Conservation (phyloP, 2,113 vertebrate genomes). For the Pseudois nayaur region DNA sequence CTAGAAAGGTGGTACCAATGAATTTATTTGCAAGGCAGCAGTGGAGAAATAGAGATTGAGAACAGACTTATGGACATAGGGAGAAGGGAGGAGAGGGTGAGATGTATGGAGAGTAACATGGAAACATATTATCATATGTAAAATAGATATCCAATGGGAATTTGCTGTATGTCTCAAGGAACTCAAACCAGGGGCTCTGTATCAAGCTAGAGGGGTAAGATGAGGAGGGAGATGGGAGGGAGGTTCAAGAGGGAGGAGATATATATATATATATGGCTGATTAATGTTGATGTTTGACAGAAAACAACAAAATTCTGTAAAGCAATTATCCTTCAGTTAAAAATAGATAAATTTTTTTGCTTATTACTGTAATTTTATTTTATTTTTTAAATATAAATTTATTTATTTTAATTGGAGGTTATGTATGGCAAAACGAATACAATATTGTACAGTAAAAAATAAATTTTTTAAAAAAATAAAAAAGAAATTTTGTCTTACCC, state of each 20-base stretch:
- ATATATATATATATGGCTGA: neutral
- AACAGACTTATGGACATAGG: neutral
- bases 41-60: neutral
- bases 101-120: neutral
- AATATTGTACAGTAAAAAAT: no score
- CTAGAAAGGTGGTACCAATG: neutral
- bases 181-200: neutral
- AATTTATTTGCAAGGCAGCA: neutral
- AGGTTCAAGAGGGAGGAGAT: neutral
- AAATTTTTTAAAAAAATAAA: neutral
- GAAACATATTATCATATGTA: neutral
- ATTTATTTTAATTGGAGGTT: no score
- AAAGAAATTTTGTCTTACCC: neutral
- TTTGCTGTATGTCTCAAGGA: neutral
- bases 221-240: neutral
- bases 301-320: neutral
- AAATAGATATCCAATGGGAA: neutral
- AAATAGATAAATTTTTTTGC: neutral
- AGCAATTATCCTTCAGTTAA: neutral
- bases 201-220: neutral
- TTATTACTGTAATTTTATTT: no score
- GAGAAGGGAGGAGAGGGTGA: neutral
- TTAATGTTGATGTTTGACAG: neutral
- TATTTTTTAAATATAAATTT: no score
- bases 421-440: no score